These are phyloP conservation scores for Reticulitermes speratus DNA, from an alignment of 1,140 invertebrate species.

Conservation along the genomic window DNA sequence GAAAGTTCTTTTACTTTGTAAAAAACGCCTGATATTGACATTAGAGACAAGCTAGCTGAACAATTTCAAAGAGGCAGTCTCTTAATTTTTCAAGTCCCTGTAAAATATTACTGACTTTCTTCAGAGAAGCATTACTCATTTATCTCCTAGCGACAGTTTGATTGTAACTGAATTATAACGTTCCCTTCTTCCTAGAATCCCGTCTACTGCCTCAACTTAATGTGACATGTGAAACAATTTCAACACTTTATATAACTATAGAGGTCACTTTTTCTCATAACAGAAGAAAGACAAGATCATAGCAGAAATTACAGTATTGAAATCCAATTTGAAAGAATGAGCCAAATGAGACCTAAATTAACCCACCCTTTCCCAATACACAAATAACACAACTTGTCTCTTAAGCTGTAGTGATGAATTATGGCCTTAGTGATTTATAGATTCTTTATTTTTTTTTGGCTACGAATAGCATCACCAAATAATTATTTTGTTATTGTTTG, in stretches of 20 bases:
- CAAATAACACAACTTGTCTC: background rate
- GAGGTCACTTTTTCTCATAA: too few relatives aligned
- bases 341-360: background rate
- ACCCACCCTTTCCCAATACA: background rate
- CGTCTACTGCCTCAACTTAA: too few relatives aligned
- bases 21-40: too few relatives aligned
- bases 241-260: background rate
- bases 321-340: background rate
- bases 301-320: background rate
- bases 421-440: background rate
- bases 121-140: too few relatives aligned
- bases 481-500: background rate
- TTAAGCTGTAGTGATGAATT: background rate
- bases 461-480: background rate
- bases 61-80: too few relatives aligned
- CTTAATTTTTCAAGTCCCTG: too few relatives aligned
- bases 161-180: background rate
- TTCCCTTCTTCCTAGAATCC: background rate
- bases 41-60: too few relatives aligned
- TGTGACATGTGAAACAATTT: too few relatives aligned
- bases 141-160: background rate
- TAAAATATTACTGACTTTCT: too few relatives aligned
- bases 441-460: background rate
- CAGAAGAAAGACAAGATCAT: background rate
- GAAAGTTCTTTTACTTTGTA: too few relatives aligned